Percentiles rank a stretch among this genome's conserved stretches.
Conservation (phyloP, 92 coral and sea anemone species). For the Umimayanthus kanabou region DNA sequence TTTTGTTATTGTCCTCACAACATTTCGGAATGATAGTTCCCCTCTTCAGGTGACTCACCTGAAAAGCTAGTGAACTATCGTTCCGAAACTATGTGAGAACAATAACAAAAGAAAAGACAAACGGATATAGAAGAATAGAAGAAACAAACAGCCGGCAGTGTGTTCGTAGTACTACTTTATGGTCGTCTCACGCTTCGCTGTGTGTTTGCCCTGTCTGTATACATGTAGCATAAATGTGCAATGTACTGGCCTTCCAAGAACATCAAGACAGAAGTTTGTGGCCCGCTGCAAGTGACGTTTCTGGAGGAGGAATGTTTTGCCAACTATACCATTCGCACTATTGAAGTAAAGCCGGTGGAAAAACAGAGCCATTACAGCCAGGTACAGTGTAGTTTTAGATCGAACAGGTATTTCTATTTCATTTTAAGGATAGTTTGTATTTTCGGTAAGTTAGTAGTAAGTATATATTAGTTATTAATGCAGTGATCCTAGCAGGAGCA, state of each 20-base stretch:
- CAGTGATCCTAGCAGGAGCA: not conserved
- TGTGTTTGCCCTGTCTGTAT: constrained; percentile 15
- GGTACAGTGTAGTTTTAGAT: constrained; percentile 41
- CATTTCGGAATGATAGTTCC: too few species aligned
- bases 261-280: constrained; percentile 65
- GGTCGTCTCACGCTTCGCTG: not conserved
- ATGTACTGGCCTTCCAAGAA: constrained; percentile 94
- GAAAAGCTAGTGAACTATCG: too few species aligned
- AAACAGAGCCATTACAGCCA: constrained; percentile 80
- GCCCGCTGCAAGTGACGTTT: constrained; percentile 78
- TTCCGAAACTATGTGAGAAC: too few species aligned
- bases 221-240: constrained; percentile 82
- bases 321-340: constrained; percentile 75
- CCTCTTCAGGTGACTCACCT: too few species aligned
- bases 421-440: not conserved
- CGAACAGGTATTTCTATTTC: not conserved
- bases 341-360: constrained; percentile 79
- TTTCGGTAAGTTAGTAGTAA: too few species aligned
- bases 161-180: too few species aligned
- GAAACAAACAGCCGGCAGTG: too few species aligned
- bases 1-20: too few species aligned
- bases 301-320: constrained; percentile 87
- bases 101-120: too few species aligned
- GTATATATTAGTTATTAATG: not conserved
- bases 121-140: too few species aligned